Percentiles rank a stretch among this genome's conserved stretches.
Conservation (phyloP, 2,797 vertebrate species). For the Pampus argenteus region DNA sequence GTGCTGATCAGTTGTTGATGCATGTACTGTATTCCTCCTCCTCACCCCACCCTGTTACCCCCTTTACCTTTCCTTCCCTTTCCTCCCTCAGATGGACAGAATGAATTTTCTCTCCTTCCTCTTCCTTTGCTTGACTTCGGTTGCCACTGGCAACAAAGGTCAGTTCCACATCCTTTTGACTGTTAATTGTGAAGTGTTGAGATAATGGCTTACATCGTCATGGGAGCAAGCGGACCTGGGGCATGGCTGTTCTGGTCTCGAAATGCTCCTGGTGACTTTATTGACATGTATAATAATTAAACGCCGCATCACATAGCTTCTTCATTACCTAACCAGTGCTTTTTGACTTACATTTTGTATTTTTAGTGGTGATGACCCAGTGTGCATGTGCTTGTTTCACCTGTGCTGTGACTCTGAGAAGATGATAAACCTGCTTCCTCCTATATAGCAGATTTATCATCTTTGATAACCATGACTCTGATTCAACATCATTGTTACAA, state of each 20-base stretch:
- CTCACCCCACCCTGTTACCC: conserved; percentile 72
- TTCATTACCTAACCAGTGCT: conserved; percentile 17
- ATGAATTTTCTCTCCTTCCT: conserved; percentile 88
- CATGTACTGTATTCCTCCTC: conserved; percentile 77
- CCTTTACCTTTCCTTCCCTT: conserved; percentile 58
- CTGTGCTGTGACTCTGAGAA: conserved; percentile 40
- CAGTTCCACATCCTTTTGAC: conserved; percentile 82
- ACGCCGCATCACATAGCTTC: background rate
- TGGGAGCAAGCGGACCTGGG: conserved; percentile 37
- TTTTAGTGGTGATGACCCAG: conserved; percentile 36
- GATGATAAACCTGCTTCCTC: conserved; percentile 63
- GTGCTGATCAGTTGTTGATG: conserved; percentile 80
- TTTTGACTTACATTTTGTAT: conserved; percentile 13
- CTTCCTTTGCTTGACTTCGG: conserved; percentile 86
- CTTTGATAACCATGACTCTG: conserved; percentile 53
- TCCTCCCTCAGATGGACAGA: conserved; percentile 87
- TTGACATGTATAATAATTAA: background rate
- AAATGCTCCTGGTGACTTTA: conserved; percentile 24
- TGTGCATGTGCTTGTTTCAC: conserved; percentile 45
- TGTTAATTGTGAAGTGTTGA: conserved; percentile 75
- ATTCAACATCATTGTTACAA: conserved; percentile 66
- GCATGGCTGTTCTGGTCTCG: conserved; percentile 9
- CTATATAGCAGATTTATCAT: conserved; percentile 61
- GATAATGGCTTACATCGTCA: conserved; percentile 49
- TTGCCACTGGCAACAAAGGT: conserved; percentile 89